phyloP scores from a whole-genome alignment of 1,140 invertebrate species.

The Lutraria rhynchaena region DNA sequence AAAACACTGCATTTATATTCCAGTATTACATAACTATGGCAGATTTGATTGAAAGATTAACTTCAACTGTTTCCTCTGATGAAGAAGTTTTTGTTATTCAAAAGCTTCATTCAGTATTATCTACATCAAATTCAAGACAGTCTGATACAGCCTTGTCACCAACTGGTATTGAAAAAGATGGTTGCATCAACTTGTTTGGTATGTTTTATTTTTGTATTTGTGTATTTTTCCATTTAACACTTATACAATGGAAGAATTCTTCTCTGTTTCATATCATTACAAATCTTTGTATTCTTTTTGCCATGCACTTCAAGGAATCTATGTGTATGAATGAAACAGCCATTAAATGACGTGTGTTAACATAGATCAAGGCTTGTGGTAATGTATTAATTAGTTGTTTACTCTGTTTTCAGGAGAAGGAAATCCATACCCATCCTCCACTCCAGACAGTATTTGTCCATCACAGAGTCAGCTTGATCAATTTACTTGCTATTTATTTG shows the following conservation, averaged over 20 bases:
- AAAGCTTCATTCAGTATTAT: constrained; percentile 30
- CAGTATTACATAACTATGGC: constrained; percentile 11
- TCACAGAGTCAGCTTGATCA: constrained; percentile 49
- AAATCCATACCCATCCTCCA: constrained; percentile 56
- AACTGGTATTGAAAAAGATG: not conserved
- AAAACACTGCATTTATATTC: constrained; percentile 1
- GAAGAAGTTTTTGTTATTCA: constrained; percentile 45
- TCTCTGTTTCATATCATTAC: too few species aligned
- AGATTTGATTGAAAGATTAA: constrained; percentile 7
- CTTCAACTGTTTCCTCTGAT: constrained; percentile 28
- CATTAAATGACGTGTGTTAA: too few species aligned
- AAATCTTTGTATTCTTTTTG: too few species aligned
- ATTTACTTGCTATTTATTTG: constrained; percentile 67
- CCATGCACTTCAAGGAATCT: too few species aligned
- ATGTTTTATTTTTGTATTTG: not conserved
- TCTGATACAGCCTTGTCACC: not conserved
- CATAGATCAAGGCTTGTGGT: too few species aligned
- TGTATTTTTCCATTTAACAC: too few species aligned
- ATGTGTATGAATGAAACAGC: too few species aligned
- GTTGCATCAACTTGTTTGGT: constrained; percentile 28
- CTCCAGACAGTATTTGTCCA: constrained; percentile 30
- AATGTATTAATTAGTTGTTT: too few species aligned
- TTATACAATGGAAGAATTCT: too few species aligned
- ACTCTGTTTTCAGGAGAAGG: constrained; percentile 55
- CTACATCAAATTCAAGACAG: not conserved